Conservation (phyloP, 2,888 invertebrate species). For the Nomada ferruginata region DNA sequence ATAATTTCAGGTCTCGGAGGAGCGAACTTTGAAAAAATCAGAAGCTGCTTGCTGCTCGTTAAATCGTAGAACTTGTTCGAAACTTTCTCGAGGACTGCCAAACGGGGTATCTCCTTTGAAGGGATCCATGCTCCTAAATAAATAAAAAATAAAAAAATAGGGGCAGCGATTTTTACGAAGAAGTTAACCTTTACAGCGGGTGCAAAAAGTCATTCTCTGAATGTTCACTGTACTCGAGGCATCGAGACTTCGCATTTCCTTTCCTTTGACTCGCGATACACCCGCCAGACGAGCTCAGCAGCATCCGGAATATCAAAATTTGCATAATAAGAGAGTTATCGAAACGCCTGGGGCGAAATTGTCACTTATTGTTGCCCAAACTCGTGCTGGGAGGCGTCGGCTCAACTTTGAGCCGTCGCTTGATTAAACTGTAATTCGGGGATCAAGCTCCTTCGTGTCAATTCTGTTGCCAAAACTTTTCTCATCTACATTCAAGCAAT, state of each 20-base stretch:
- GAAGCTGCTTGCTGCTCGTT: background rate
- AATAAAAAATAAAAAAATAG: background rate
- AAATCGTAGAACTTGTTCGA: background rate
- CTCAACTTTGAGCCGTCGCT: slow-evolving; percentile 11
- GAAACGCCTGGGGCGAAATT: slow-evolving; percentile 34
- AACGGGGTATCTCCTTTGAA: background rate
- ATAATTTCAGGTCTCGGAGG: background rate
- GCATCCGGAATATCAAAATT: slow-evolving; percentile 14
- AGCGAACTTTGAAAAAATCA: background rate
- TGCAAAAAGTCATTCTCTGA: too few species aligned
- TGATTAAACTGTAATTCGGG: slow-evolving; percentile 12
- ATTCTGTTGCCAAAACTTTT: background rate
- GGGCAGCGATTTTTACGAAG: background rate
- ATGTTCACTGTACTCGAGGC: background rate
- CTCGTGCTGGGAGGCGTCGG: background rate
- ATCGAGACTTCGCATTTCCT: background rate
- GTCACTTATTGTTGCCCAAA: slow-evolving; percentile 36
- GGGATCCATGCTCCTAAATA: background rate
- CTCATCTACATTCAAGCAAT: background rate
- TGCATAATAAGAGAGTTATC: slow-evolving; percentile 62
- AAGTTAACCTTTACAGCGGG: background rate
- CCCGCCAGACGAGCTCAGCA: background rate
- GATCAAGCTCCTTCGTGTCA: background rate
- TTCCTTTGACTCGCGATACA: background rate
- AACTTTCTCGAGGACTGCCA: too few species aligned